Percentiles rank a stretch among this genome's conserved stretches.
Evolutionary conservation across 2,113 vertebrate species (phyloP).

Genomic region (Hystrix brachyura): DNA sequence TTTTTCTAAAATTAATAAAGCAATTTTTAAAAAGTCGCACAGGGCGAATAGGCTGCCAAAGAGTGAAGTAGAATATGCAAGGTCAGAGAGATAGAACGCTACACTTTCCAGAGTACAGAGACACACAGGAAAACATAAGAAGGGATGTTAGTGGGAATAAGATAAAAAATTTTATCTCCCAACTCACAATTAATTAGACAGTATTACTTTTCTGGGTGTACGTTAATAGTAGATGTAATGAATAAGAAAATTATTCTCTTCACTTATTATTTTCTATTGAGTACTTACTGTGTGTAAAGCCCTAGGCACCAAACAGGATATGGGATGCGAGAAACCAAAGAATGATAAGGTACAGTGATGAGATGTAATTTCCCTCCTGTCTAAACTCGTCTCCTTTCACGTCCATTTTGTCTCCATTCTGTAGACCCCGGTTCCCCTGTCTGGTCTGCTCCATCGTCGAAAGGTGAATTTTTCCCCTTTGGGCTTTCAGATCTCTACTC

Average conservation of each 20-base stretch:
- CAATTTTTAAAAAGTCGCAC: not conserved
- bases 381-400: not conserved
- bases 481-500: not conserved
- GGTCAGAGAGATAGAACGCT: not conserved
- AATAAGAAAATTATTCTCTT: not conserved
- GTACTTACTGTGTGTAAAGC: not conserved
- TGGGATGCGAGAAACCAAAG: not conserved
- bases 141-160: not conserved
- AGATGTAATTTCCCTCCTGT: not conserved
- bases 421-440: not conserved
- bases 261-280: not conserved
- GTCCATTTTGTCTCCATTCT: not conserved
- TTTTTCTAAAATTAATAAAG: not conserved
- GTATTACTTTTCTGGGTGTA: not conserved
- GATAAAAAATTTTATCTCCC: not conserved
- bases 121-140: not conserved
- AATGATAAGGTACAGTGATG: not conserved
- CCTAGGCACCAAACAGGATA: not conserved
- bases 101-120: not conserved
- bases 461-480: not conserved
- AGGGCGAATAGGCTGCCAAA: not conserved
- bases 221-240: not conserved
- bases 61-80: not conserved
- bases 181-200: slow-evolving; percentile 18
- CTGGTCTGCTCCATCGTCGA: not conserved